phyloP scores from a whole-genome alignment of 2,888 invertebrate genomes.

The Stenoptilia bipunctidactyla region DNA sequence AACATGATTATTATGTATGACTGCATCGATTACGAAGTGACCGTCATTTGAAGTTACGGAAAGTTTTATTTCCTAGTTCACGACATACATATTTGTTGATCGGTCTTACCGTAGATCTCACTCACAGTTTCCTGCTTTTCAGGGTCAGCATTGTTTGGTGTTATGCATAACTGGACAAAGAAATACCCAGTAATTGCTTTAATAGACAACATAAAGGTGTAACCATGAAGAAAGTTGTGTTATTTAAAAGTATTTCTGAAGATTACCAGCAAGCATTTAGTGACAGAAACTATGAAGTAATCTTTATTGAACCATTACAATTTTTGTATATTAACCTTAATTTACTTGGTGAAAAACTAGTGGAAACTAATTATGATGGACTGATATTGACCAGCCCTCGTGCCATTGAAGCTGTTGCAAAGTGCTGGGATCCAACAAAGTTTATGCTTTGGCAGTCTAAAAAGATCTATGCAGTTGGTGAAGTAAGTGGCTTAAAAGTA shows the following conservation, averaged over 20 bases:
- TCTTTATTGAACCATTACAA: constrained; percentile 54
- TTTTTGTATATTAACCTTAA: constrained; percentile 32
- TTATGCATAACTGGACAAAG: constrained; percentile 17
- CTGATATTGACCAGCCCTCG: constrained; percentile 49
- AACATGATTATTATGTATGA: too few relatives aligned
- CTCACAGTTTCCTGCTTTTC: constrained; percentile 29
- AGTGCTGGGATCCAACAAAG: constrained; percentile 47
- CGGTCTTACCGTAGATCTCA: constrained; percentile 11
- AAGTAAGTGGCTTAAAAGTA: constrained; percentile 34
- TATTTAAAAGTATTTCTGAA: constrained; percentile 52
- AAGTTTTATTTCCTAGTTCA: constrained; percentile 12
- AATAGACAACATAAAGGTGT: constrained; percentile 6
- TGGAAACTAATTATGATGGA: constrained; percentile 30
- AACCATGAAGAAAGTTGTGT: constrained; percentile 47
- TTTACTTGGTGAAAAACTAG: constrained; percentile 29
- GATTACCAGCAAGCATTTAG: constrained; percentile 45
- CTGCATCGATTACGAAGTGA: too few relatives aligned
- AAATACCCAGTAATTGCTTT: constrained; percentile 1
- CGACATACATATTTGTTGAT: too few relatives aligned
- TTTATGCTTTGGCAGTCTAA: constrained; percentile 42
- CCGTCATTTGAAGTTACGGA: neutral
- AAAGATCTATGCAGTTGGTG: constrained; percentile 47
- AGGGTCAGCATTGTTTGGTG: constrained; percentile 26
- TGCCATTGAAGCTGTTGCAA: constrained; percentile 45
- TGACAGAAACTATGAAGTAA: constrained; percentile 32